Evolutionary conservation across 2,888 invertebrate genomes (phyloP).

Genomic region (Rotaria macrura): DNA sequence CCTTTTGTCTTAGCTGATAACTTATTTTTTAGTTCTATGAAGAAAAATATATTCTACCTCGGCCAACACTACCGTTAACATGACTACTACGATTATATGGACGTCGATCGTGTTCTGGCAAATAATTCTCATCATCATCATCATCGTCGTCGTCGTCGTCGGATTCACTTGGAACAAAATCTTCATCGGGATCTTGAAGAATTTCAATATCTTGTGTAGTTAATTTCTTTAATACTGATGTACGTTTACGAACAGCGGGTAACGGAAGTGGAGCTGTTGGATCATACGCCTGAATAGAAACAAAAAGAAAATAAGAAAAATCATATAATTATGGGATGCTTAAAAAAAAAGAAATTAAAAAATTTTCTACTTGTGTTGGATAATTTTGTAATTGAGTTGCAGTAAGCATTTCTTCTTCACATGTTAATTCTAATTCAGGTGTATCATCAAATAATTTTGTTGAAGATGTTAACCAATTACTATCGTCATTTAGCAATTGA

Average conservation of each 20-base stretch:
- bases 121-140: neutral
- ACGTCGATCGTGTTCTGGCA: neutral
- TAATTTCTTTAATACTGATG: conserved; percentile 2
- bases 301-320: no score
- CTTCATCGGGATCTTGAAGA: conserved; percentile 11
- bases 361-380: neutral
- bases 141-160: neutral
- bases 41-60: neutral
- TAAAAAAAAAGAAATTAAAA: no score
- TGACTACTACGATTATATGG: neutral
- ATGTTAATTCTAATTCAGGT: conserved; percentile 7
- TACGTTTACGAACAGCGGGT: conserved; percentile 11
- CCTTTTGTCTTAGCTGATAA: neutral
- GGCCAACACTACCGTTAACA: neutral
- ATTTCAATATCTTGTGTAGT: neutral
- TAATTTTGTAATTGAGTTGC: conserved; percentile 7
- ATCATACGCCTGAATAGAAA: neutral
- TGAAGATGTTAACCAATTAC: neutral
- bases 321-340: no score
- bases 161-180: conserved; percentile 15
- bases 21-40: neutral
- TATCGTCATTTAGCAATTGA: neutral
- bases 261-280: conserved; percentile 1
- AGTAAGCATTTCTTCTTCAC: neutral
- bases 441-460: neutral